Base-by-base conservation (phyloP, 2,888 invertebrate species). In the Drosophila suboccidentalis region DNA sequence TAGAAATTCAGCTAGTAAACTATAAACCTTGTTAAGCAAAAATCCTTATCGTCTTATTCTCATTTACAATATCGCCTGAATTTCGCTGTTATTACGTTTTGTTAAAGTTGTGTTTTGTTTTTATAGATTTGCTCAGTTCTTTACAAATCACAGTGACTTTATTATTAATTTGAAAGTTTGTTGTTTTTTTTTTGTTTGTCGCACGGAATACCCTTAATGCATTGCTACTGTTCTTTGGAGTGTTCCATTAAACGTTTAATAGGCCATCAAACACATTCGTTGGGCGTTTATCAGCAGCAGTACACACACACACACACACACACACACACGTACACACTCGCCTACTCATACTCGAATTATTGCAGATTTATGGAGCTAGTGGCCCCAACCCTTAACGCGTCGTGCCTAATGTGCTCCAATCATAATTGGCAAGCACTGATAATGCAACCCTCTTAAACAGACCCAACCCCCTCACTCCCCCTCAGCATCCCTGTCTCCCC, bases 401-500 rank as follows among this genome's bases (percentile, higher is more conserved):
- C 22, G 15, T 41, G 38, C 47, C 53, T 77, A 79, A 71, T 79
- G 80, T 63, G 67, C 68, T 57, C 62, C 65, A 53, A 78, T 83
- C 84, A 86, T 89, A 85, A 89, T 85, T 85, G 87, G 79, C 87
- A 81, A 81, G 82, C 79, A 79, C 87, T 85, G 85, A 85, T 85
- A 89, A 87, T 81, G 79, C 70, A 69, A 51, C 70, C 69, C 75
- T 67, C 61, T 11, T 57, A 34, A 17, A 15, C 36, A 2, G 15
- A 29, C n/a, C 6, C 36, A 49, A 3, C 32, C 17, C 17, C 17
- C 17, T 2, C 4, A 4, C 9, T 8, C 34, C 13, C 11, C 4
- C 29, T 3, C 36, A 29, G 29, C 29, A 29, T 29, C 29, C 29
- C 29, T 2, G 29, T 29, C 22, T 41, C 47, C 3, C 39, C 59